Evolutionary conservation across 1,140 invertebrate species (phyloP), one percentile per base, ranked within the genome.

Genomic region (Zaprionus inermis): DNA sequence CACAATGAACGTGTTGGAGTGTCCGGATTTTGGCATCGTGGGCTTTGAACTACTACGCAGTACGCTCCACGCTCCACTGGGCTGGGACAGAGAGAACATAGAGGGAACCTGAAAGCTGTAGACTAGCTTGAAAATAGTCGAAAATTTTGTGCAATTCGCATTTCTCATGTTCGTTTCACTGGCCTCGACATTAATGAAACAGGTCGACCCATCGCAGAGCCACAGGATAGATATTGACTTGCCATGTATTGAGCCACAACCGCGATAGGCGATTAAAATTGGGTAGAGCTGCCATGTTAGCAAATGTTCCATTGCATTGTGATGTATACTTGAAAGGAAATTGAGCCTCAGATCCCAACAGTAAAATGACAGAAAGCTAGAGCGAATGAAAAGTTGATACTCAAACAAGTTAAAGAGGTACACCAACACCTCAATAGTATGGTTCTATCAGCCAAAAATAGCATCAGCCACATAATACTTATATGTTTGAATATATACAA

Each of bases 131-230:
- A 16, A 7, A 46, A 7, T 46, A 16, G 16, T 46, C 18, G 44
- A 22, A 11, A 1, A 18, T 20, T 49, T 49, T 49, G 44, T 20
- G 16, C n/a, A 44, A 7, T 44, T 44, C 38, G 18, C 44, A 49
- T 63, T 44, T 57, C 30, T 59, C 54, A 64, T 64, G 67, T 83
- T 66, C 60, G 66, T 75, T 76, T 79, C 72, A 65, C 64, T 58
- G 59, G 71, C 52, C 59, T 72, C 20, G 64, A 66, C 60, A 76
- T 72, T 76, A 83, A 83, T 83, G 80, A 69, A 79, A 70, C 51
- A 60, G 81, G 52, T 64, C 54, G 54, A 52, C 38, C 30, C 72
- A 75, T 82, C 60, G 46, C 57, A 64, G 41, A n/a, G 54, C 36
- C 36, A 79, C 38, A 44, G 59, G 12, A 67, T 67, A 60, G 3